Conservation (phyloP, 2,797 vertebrate genomes). For the Halcyon badia region DNA sequence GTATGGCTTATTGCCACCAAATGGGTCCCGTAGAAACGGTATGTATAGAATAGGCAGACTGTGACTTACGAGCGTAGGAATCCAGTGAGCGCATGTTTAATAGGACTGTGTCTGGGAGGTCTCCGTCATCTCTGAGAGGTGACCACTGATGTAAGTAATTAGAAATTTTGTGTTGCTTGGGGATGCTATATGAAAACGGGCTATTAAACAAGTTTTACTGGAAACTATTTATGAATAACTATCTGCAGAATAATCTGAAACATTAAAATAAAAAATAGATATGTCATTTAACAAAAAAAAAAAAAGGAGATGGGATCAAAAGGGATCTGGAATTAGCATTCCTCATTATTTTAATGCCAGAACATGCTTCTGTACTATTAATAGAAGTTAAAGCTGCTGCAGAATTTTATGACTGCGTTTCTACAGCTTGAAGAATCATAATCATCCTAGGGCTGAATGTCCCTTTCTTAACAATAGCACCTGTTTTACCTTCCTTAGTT, state of each 20-base stretch:
- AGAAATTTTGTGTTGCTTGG: slow-evolving; percentile 20
- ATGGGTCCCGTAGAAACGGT: background rate
- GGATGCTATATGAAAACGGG: background rate
- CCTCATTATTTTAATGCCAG: slow-evolving; percentile 64
- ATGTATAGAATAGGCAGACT: background rate
- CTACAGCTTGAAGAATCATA: slow-evolving; percentile 42
- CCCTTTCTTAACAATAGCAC: slow-evolving; percentile 57
- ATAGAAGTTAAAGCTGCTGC: slow-evolving; percentile 38
- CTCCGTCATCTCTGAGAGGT: slow-evolving; percentile 8
- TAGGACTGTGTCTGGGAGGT: background rate
- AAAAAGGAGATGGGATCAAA: slow-evolving; percentile 4
- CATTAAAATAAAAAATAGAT: slow-evolving; percentile 27
- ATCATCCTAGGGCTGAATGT: slow-evolving; percentile 20
- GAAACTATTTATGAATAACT: slow-evolving; percentile 38
- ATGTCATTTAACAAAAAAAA: background rate
- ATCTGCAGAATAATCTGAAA: slow-evolving; percentile 31
- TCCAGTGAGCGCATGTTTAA: background rate
- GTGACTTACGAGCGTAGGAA: background rate
- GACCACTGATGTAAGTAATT: slow-evolving; percentile 3
- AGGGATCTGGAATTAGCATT: slow-evolving; percentile 30
- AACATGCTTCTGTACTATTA: slow-evolving; percentile 46
- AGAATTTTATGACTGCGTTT: slow-evolving; percentile 41
- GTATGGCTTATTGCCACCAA: background rate
- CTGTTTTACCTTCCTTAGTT: slow-evolving; percentile 68
- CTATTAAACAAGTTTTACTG: slow-evolving; percentile 31